Percentiles rank a stretch among this genome's conserved stretches.
Conservation (phyloP, 2,797 vertebrate genomes). For the Melanotaenia nigrans region DNA sequence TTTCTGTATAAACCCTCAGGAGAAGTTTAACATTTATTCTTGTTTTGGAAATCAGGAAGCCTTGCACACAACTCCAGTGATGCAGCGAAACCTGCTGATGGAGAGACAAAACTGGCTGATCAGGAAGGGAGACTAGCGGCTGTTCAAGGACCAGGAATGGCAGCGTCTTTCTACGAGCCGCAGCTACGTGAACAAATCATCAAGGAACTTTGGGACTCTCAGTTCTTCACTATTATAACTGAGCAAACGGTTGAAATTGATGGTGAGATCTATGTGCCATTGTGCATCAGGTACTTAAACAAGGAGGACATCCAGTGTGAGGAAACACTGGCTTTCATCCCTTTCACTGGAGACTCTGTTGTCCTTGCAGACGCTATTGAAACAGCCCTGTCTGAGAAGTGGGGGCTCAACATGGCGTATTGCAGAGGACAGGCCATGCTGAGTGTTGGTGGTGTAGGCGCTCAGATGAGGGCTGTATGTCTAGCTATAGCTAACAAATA, state of each 20-base stretch:
- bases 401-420: constrained; percentile 85
- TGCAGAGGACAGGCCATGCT: constrained; percentile 82
- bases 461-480: constrained; percentile 78
- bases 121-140: constrained; percentile 18
- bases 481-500: constrained; percentile 77
- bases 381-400: constrained; percentile 80
- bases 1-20: not conserved
- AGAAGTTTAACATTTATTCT: not conserved
- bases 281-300: constrained; percentile 84
- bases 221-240: constrained; percentile 83
- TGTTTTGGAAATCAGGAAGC: constrained; percentile 39
- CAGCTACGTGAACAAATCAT: constrained; percentile 80
- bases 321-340: constrained; percentile 82
- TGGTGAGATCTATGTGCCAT: constrained; percentile 75
- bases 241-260: constrained; percentile 78
- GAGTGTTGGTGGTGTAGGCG: constrained; percentile 75
- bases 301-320: constrained; percentile 82
- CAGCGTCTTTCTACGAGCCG: constrained; percentile 79
- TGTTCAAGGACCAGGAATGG: constrained; percentile 36
- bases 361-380: constrained; percentile 76
- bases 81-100: constrained; percentile 37
- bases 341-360: constrained; percentile 67
- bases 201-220: constrained; percentile 82
- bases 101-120: constrained; percentile 14
- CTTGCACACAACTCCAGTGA: constrained; percentile 14